phyloP scores from a whole-genome alignment of 2,888 invertebrate genomes.

The Brachypalpus laphriformis region DNA sequence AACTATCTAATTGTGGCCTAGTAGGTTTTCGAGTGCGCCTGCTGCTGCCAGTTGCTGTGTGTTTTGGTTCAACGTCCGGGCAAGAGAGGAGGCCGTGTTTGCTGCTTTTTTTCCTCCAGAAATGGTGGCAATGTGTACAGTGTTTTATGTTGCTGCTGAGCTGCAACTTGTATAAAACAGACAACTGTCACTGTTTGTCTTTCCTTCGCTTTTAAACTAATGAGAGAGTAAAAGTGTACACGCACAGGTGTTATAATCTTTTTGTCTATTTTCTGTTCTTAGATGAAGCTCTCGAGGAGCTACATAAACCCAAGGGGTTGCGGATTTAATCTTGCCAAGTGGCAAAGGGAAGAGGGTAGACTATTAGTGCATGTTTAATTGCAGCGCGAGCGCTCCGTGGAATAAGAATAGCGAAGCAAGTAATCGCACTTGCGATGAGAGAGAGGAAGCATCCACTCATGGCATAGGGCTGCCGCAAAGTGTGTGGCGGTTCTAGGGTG shows the following conservation, averaged over 20 bases:
- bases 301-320: conserved; percentile 49
- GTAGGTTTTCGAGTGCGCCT: conserved; percentile 25
- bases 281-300: conserved; percentile 19
- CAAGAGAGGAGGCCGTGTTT: conserved; percentile 39
- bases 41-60: not conserved
- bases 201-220: conserved; percentile 22
- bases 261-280: not conserved
- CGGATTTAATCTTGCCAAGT: conserved; percentile 24
- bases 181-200: conserved; percentile 50
- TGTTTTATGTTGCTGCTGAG: conserved; percentile 23
- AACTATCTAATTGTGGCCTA: conserved; percentile 68
- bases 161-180: conserved; percentile 18
- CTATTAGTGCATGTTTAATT: conserved; percentile 37
- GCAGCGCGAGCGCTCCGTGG: conserved; percentile 27
- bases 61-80: conserved; percentile 61
- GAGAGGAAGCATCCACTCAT: conserved; percentile 45
- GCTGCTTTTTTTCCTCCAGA: conserved; percentile 5
- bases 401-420: conserved; percentile 25
- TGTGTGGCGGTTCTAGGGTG: conserved; percentile 53
- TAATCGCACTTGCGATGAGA: conserved; percentile 24
- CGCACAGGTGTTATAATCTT: not conserved
- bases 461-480: conserved; percentile 59
- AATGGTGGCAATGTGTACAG: conserved; percentile 11
- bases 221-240: conserved; percentile 62
- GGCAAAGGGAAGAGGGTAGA: conserved; percentile 7